Evolutionary conservation across 2,888 invertebrate species (phyloP).

Genomic region (Gryllus longicercus): DNA sequence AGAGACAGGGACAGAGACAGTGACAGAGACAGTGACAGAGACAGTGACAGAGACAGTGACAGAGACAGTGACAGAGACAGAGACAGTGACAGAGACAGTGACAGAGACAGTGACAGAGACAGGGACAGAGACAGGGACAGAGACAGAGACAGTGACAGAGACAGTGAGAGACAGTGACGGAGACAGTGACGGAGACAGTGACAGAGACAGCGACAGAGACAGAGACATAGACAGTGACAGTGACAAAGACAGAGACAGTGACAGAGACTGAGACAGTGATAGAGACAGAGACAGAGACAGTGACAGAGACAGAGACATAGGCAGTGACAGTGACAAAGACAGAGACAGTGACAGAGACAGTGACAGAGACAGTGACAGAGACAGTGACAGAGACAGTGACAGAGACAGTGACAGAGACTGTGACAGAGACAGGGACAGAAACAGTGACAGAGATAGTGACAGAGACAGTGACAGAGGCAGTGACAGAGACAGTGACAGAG

Average conservation of each 20-base stretch:
- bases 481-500: conserved; percentile 22
- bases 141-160: too few relatives aligned
- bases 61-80: conserved; percentile 27
- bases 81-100: conserved; percentile 18
- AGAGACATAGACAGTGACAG: too few relatives aligned
- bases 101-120: conserved; percentile 1
- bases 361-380: conserved; percentile 26
- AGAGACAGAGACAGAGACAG: too few relatives aligned
- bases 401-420: conserved; percentile 20
- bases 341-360: conserved; percentile 24
- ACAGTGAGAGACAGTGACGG: too few relatives aligned
- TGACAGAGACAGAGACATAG: conserved; percentile 20
- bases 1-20: too few relatives aligned
- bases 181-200: too few relatives aligned
- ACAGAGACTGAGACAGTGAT: conserved; percentile 23
- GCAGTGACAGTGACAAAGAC: conserved; percentile 21
- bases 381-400: conserved; percentile 27
- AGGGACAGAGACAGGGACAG: too few relatives aligned
- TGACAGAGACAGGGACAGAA: too few relatives aligned
- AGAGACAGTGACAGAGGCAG: too few relatives aligned
- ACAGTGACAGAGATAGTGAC: too few relatives aligned
- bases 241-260: conserved; percentile 10
- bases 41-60: conserved; percentile 21
- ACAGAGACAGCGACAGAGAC: conserved; percentile 17
- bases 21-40: conserved; percentile 23